These are phyloP conservation scores for Cebuella pygmaea DNA, from an alignment of 2,797 vertebrate species.

Conservation along the genomic window DNA sequence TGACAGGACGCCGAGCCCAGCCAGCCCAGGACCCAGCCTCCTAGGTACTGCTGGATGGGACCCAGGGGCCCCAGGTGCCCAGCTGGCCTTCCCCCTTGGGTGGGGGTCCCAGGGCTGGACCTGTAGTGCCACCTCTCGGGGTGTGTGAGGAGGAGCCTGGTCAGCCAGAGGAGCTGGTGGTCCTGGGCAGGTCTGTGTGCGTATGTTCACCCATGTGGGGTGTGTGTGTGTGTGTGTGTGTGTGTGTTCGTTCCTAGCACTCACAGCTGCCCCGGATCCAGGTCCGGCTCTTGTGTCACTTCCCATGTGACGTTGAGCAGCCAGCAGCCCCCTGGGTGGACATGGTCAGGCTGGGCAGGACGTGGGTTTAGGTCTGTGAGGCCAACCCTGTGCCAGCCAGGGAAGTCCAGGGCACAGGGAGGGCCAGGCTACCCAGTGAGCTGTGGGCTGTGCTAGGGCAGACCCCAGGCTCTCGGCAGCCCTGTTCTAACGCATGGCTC, in stretches of 20 bases:
- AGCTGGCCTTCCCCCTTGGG: accelerated
- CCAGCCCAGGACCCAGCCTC: background rate
- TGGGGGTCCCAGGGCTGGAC: no score
- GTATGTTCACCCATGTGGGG: background rate
- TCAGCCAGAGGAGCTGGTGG: background rate
- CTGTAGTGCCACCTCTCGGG: background rate
- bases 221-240: background rate
- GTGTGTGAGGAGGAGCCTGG: background rate
- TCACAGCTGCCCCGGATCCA: background rate
- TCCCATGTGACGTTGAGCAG: background rate
- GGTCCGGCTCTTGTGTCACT: background rate
- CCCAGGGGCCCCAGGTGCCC: no score
- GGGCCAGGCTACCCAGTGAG: background rate
- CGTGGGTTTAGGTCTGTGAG: accelerated
- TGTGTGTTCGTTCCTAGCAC: background rate
- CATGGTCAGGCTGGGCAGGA: accelerated
- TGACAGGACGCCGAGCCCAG: slow-evolving; percentile 26
- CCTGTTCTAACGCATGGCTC: background rate
- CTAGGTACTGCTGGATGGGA: slow-evolving; percentile 33
- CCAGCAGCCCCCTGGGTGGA: background rate
- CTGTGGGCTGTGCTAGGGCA: background rate
- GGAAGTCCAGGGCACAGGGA: no score
- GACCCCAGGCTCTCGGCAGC: background rate
- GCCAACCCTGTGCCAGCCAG: background rate
- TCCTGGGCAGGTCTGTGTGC: background rate